phyloP scores from a whole-genome alignment of 2,888 invertebrate species.

The Notocelia uddmanniana region DNA sequence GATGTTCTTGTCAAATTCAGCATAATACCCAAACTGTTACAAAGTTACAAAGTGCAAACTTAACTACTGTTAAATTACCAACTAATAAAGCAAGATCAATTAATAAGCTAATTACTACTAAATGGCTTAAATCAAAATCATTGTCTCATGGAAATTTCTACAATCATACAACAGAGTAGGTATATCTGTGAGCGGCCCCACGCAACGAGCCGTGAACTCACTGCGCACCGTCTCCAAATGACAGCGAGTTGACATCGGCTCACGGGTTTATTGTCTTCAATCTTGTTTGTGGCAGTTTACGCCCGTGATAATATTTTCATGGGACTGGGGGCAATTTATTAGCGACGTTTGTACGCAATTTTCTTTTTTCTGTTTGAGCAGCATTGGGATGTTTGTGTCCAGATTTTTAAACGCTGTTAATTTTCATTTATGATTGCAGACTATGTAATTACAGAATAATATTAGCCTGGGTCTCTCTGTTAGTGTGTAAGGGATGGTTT shows the following conservation, averaged over 20 bases:
- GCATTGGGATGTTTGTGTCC: background rate
- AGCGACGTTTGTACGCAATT: slow-evolving; percentile 7
- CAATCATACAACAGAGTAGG: background rate
- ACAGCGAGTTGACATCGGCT: slow-evolving; percentile 57
- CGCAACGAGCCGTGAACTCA: slow-evolving; percentile 7
- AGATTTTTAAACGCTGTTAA: background rate
- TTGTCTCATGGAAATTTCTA: background rate
- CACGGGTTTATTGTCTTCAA: slow-evolving; percentile 59
- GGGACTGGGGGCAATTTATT: slow-evolving; percentile 44
- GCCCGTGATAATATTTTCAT: slow-evolving; percentile 47
- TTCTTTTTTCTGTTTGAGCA: background rate
- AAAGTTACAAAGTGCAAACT: no score
- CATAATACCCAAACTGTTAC: no score
- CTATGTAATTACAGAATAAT: no score
- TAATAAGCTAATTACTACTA: background rate
- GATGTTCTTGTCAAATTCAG: no score
- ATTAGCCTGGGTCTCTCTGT: no score
- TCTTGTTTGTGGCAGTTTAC: slow-evolving; percentile 49
- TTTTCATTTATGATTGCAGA: background rate
- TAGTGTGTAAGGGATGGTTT: no score
- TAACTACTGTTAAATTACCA: no score
- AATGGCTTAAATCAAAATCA: background rate
- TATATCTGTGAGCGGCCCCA: background rate
- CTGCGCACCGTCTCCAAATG: slow-evolving; percentile 50
- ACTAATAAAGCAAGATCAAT: background rate